Base-by-base conservation (phyloP, 2,113 vertebrate genomes). In the Hylia prasina region DNA sequence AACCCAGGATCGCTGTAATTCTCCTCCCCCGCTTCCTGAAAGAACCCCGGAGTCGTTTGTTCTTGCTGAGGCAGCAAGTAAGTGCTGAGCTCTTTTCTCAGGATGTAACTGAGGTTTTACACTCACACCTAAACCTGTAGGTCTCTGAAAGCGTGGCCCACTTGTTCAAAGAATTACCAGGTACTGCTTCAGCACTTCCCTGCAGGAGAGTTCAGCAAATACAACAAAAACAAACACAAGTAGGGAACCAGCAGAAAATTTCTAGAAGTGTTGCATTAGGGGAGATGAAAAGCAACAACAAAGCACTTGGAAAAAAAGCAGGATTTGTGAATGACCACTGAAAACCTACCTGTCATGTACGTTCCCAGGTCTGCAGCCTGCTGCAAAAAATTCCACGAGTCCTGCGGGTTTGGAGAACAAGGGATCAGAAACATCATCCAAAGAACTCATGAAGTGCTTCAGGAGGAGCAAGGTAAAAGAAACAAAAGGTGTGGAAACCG, bases 21-120 rank as follows among this genome's bases (percentile, higher is more conserved):
- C 95, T 31, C 89, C 97, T 50, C 97, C 98, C 47, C 96, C 98
- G 0, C 97, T 98, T 75, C 98, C 99, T 79, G 98, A 98, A 90
- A 98, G 98, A 97, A 99, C 98, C 19, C 97, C 97, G 0, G 98
- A 98, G 48, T 99, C 99, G 6, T 98, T 98, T 90, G 27, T 98
- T 79, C 72, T 99, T 57, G 96, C 96, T 69, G 96, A 97, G 60
- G 97, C 98, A 61, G 94, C 97, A 21, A 85, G 99, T 99, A 92
- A 96, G 98, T 97, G 68, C 54, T 13, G 80, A 63, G 61, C 87
- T 83, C 30, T 58, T 90, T 72, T 84, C 63, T 68, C 11, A 14
- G 88, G 51, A 15, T 21, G 6, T 65, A 54, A 37, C 76, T 91
- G 82, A 69, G 56, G 58, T 73, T 73, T 81, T 71, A 65, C 58